These are phyloP conservation scores for Mesorhabditis sp. DNA, from an alignment of 2,888 invertebrate species.

Conservation along the genomic window DNA sequence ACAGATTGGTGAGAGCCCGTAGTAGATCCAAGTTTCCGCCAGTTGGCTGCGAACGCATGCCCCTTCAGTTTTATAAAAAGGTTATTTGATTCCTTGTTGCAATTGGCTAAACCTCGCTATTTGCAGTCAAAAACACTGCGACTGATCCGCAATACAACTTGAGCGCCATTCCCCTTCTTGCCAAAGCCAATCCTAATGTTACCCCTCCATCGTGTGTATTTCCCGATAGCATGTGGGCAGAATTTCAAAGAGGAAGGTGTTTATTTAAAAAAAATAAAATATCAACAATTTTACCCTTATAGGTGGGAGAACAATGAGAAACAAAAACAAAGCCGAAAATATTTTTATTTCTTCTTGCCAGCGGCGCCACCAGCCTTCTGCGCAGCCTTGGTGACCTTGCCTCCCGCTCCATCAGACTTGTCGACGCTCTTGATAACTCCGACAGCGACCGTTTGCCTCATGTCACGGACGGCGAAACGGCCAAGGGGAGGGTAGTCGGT, in stretches of 20 bases:
- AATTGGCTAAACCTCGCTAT: too few relatives aligned
- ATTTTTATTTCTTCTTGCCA: conserved; percentile 69
- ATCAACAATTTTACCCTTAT: conserved; percentile 2
- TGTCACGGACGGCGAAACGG: conserved; percentile 97
- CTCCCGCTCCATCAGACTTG: conserved; percentile 76
- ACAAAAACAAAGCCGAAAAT: not conserved
- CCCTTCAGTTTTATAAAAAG: too few relatives aligned
- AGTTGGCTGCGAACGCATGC: too few relatives aligned
- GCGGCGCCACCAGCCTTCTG: conserved; percentile 78
- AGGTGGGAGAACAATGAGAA: not conserved
- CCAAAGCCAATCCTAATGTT: too few relatives aligned
- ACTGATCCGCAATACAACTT: too few relatives aligned
- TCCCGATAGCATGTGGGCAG: too few relatives aligned
- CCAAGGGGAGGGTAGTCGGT: conserved; percentile 92
- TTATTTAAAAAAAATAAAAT: not conserved
- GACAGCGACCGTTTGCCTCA: conserved; percentile 88
- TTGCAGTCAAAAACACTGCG: too few relatives aligned
- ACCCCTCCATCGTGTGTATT: too few relatives aligned
- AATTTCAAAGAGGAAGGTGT: not conserved
- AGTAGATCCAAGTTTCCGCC: too few relatives aligned
- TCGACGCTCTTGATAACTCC: conserved; percentile 68
- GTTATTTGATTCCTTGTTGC: too few relatives aligned
- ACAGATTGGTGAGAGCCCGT: too few relatives aligned
- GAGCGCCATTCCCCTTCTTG: too few relatives aligned
- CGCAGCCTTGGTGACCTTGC: conserved; percentile 70